These are phyloP conservation scores for Ceriagrion tenellum DNA, from an alignment of 2,888 invertebrate genomes.

Conservation along the genomic window DNA sequence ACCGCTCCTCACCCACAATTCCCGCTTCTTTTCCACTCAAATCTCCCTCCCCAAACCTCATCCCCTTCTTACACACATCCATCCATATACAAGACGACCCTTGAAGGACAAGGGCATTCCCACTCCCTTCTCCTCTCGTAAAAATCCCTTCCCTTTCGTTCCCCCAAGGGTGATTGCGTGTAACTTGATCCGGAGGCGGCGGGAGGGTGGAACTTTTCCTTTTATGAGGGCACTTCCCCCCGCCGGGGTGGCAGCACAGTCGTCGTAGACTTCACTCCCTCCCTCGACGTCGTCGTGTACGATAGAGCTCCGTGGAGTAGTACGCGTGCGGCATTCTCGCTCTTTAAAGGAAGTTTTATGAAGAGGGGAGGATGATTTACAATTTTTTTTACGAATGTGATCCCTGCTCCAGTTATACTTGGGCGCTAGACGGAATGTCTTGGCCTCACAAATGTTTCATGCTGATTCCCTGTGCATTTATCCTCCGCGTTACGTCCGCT, in stretches of 20 bases:
- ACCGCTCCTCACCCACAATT: not conserved
- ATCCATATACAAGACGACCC: not conserved
- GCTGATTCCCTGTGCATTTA: too few species aligned
- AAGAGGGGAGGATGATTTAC: not conserved
- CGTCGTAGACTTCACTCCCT: not conserved
- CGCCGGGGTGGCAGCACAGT: not conserved
- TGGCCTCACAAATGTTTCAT: too few species aligned
- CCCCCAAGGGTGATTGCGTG: conserved; percentile 37
- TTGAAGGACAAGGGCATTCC: not conserved
- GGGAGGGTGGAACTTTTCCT: not conserved
- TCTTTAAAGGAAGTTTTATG: not conserved
- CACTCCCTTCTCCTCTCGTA: not conserved
- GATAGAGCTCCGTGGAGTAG: not conserved
- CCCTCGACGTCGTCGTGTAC: not conserved
- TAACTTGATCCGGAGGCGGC: conserved; percentile 27
- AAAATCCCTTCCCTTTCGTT: conserved; percentile 21
- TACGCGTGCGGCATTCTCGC: too few species aligned
- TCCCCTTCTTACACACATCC: not conserved
- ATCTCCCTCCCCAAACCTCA: conserved; percentile 7
- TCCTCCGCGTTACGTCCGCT: too few species aligned
- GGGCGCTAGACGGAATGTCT: too few species aligned
- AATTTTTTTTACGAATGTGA: not conserved
- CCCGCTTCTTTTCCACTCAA: not conserved
- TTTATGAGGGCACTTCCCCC: conserved; percentile 13
- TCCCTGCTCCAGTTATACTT: not conserved